phyloP scores from a whole-genome alignment of 2,113 vertebrate genomes.

The Danionella cerebrum region DNA sequence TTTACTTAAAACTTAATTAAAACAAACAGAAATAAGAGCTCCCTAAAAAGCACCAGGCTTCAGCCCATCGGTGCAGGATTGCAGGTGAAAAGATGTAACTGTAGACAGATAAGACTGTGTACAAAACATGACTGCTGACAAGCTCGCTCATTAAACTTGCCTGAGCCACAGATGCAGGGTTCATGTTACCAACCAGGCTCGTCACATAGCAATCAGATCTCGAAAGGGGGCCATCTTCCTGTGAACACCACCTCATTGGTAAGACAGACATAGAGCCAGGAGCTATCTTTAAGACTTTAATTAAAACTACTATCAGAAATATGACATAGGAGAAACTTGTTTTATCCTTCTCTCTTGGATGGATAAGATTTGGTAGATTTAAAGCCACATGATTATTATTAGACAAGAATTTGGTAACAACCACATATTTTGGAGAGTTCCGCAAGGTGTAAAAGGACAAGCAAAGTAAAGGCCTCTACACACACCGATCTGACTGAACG shows the following conservation, averaged over 20 bases:
- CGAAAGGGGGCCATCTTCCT: neutral
- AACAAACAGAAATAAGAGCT: conserved; percentile 17
- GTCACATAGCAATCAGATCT: conserved; percentile 18
- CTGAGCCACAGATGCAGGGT: conserved; percentile 16
- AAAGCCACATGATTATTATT: too few species aligned
- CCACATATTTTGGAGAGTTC: too few species aligned
- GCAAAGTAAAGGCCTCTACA: too few species aligned
- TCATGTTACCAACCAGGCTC: conserved; percentile 25
- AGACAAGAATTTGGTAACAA: too few species aligned
- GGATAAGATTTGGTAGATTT: neutral
- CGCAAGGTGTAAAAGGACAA: neutral
- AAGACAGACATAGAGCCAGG: neutral
- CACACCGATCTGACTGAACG: too few species aligned
- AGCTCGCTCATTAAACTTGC: conserved; percentile 28
- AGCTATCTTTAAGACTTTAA: conserved; percentile 7
- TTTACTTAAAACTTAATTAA: conserved; percentile 7
- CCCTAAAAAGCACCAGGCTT: neutral
- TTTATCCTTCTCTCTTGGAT: neutral
- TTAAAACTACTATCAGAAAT: neutral
- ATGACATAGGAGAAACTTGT: neutral
- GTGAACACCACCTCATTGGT: neutral
- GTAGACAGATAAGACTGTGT: conserved; percentile 40
- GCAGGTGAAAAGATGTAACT: conserved; percentile 50
- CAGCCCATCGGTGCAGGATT: conserved; percentile 52
- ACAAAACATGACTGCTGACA: conserved; percentile 42